These are phyloP conservation scores for Alexandromys fortis DNA, from an alignment of 2,113 vertebrate species.

Conservation along the genomic window DNA sequence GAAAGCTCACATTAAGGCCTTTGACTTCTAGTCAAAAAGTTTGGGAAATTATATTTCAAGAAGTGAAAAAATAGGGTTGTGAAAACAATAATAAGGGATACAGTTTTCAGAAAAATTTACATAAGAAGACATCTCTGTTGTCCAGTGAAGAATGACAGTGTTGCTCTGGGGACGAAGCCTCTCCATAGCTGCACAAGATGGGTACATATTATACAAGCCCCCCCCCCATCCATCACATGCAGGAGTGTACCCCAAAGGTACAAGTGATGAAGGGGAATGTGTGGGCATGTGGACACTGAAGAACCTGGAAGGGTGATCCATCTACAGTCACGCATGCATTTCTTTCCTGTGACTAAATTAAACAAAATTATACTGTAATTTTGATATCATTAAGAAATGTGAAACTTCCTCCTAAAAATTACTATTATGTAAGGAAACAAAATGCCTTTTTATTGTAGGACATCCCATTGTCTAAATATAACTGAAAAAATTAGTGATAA, in stretches of 20 bases:
- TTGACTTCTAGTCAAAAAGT: conserved; percentile 70
- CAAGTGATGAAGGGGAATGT: neutral
- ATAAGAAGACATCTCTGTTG: neutral
- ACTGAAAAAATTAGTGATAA: conserved; percentile 32
- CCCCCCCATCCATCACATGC: accelerated
- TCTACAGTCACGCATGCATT: accelerated
- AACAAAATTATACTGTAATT: conserved; percentile 10
- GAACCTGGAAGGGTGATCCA: neutral
- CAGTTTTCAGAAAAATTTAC: conserved; percentile 8
- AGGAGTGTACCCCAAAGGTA: neutral
- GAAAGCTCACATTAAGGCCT: conserved; percentile 65
- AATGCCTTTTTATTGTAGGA: neutral
- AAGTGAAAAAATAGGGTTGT: neutral
- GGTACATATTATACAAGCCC: accelerated
- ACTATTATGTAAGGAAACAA: neutral
- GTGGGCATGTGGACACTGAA: neutral
- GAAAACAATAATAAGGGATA: neutral
- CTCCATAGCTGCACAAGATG: neutral
- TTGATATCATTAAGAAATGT: neutral
- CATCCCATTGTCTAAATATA: conserved; percentile 13
- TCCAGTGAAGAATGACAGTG: neutral
- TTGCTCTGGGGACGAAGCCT: neutral
- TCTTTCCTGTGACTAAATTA: neutral
- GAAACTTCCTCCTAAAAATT: neutral
- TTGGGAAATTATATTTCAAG: conserved; percentile 28